phyloP scores from a whole-genome alignment of 2,113 vertebrate genomes.

The Nansenia antarctica region DNA sequence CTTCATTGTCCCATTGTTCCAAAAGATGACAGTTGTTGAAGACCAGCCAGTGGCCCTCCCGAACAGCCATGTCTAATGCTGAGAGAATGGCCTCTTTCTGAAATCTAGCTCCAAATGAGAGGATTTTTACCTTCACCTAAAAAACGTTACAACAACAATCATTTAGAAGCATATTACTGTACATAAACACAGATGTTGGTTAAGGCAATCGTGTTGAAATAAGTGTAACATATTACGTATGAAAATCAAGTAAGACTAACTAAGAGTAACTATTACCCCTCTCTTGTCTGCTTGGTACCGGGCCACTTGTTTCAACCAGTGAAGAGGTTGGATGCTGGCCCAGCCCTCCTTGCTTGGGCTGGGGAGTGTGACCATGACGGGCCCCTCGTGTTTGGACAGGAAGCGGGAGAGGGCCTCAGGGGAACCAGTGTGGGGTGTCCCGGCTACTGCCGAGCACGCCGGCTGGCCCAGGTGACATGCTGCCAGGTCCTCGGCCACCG shows the following conservation, averaged over 20 bases:
- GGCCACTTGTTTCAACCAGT: slow-evolving; percentile 70
- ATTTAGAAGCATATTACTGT: not conserved
- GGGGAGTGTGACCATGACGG: slow-evolving; percentile 73
- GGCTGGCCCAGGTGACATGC: slow-evolving; percentile 66
- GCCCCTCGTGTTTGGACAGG: slow-evolving; percentile 52
- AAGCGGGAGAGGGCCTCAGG: slow-evolving; percentile 40
- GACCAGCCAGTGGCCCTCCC: slow-evolving; percentile 81
- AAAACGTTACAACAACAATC: slow-evolving; percentile 6
- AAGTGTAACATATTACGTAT: not conserved
- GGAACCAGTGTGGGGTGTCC: slow-evolving; percentile 33
- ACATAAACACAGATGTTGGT: not conserved
- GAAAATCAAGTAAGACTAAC: no score
- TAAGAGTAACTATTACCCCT: slow-evolving; percentile 44
- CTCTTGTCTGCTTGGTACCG: slow-evolving; percentile 29
- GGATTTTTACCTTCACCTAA: slow-evolving; percentile 57
- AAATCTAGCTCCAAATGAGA: slow-evolving; percentile 48
- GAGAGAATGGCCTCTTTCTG: slow-evolving; percentile 45
- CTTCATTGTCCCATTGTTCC: slow-evolving; percentile 71
- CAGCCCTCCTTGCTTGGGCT: slow-evolving; percentile 26
- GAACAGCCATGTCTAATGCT: slow-evolving; percentile 55
- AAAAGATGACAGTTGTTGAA: slow-evolving; percentile 81
- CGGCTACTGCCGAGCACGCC: not conserved
- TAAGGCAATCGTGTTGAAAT: not conserved
- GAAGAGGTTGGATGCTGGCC: slow-evolving; percentile 66
- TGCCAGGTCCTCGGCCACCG: slow-evolving; percentile 63